Percentiles rank a stretch among this genome's conserved stretches.
Evolutionary conservation across 2,113 vertebrate species (phyloP).

Genomic region (Lepus europaeus): DNA sequence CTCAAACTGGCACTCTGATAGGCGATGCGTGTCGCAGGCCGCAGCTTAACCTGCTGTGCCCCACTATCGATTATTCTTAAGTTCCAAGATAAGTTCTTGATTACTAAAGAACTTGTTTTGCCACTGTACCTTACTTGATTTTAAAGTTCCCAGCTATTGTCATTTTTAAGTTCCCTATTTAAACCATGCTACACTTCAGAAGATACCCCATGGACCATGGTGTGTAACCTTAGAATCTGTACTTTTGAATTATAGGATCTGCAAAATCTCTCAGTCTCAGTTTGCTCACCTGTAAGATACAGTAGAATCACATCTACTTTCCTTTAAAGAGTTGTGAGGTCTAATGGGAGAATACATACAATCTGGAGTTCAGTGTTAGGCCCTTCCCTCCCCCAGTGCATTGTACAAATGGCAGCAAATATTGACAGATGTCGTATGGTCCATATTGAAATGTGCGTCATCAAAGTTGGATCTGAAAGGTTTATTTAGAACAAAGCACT

Average conservation of each 20-base stretch:
- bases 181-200: background rate
- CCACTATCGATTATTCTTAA: too few species aligned
- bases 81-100: background rate
- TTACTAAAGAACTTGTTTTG: constrained; percentile 1
- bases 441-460: background rate
- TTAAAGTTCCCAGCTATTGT: background rate
- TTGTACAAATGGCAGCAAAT: background rate
- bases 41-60: too few species aligned
- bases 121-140: constrained; percentile 5
- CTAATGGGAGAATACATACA: background rate
- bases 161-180: background rate
- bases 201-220: background rate
- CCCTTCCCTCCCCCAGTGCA: background rate
- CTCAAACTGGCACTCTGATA: too few species aligned
- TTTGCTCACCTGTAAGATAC: background rate
- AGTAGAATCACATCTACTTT: background rate
- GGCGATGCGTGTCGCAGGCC: too few species aligned
- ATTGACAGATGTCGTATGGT: background rate
- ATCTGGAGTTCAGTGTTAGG: background rate
- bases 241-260: background rate
- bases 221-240: background rate
- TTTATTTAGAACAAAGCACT: constrained; percentile 26
- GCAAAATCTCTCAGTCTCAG: background rate
- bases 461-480: background rate
- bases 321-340: background rate